Evolutionary conservation across 2,113 vertebrate genomes (phyloP).

Genomic region (Chloebia gouldiae): DNA sequence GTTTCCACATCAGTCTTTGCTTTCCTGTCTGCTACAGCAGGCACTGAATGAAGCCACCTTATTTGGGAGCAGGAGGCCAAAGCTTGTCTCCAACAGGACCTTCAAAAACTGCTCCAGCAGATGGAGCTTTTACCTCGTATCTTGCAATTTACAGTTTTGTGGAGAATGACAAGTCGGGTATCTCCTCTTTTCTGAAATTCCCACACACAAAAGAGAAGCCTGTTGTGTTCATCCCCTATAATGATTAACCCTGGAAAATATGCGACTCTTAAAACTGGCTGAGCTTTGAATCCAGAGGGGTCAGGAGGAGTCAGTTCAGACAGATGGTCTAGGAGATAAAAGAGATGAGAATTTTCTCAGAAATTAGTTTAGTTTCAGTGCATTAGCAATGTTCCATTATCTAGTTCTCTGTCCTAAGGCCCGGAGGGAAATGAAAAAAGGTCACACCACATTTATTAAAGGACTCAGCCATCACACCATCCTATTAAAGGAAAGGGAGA

Average conservation of each 20-base stretch:
- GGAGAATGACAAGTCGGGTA: not conserved
- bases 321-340: not conserved
- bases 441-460: not conserved
- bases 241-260: not conserved
- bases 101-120: slow-evolving; percentile 51
- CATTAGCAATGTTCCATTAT: not conserved
- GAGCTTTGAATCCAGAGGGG: not conserved
- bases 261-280: not conserved
- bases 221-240: not conserved
- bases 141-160: slow-evolving; percentile 14
- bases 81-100: slow-evolving; percentile 1
- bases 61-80: not conserved
- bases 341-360: not conserved
- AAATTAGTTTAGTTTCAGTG: not conserved
- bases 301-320: not conserved
- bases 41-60: not conserved
- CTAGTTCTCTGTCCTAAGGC: not conserved
- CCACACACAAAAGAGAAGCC: not conserved
- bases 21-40: not conserved
- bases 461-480: not conserved
- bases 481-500: not conserved
- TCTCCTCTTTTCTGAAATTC: not conserved
- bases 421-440: not conserved
- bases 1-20: not conserved
- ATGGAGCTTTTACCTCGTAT: slow-evolving; percentile 52